Evolutionary conservation across 2,888 invertebrate species (phyloP).

Genomic region (Sesamia inferens): DNA sequence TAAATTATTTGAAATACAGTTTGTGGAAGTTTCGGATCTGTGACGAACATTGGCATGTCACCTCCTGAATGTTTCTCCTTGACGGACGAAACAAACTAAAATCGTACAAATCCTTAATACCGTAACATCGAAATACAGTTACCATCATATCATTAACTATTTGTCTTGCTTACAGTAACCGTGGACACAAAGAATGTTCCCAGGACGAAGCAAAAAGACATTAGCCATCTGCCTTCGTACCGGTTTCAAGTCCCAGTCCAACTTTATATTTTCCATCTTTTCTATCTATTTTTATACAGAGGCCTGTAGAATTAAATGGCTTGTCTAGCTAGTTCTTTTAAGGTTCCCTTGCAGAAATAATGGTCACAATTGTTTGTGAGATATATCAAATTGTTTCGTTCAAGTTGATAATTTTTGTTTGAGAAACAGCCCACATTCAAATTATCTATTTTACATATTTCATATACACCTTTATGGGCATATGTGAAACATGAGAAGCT

Average conservation of each 20-base stretch:
- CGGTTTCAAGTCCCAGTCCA: constrained; percentile 74
- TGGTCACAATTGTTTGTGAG: not conserved
- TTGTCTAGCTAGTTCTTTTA: constrained; percentile 69
- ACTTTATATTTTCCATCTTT: constrained; percentile 83
- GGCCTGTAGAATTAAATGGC: constrained; percentile 67
- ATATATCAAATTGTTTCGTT: not conserved
- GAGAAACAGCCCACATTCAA: not conserved
- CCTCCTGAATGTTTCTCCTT: no score
- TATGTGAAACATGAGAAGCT: no score
- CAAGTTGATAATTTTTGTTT: not conserved
- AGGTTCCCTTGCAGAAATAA: constrained; percentile 37
- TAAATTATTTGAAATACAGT: no score
- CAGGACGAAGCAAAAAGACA: constrained; percentile 79
- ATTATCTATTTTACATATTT: no score
- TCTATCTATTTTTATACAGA: constrained; percentile 80
- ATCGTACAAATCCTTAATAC: not conserved
- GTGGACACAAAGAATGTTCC: constrained; percentile 78
- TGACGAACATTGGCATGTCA: no score
- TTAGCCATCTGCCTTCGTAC: constrained; percentile 81
- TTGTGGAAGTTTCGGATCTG: no score
- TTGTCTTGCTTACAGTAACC: constrained; percentile 17
- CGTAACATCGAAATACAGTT: constrained; percentile 29
- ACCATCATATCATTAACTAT: constrained; percentile 7
- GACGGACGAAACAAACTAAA: not conserved
- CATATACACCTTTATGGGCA: no score